phyloP scores from a whole-genome alignment of 2,888 invertebrate species.

The Dusona sp. region DNA sequence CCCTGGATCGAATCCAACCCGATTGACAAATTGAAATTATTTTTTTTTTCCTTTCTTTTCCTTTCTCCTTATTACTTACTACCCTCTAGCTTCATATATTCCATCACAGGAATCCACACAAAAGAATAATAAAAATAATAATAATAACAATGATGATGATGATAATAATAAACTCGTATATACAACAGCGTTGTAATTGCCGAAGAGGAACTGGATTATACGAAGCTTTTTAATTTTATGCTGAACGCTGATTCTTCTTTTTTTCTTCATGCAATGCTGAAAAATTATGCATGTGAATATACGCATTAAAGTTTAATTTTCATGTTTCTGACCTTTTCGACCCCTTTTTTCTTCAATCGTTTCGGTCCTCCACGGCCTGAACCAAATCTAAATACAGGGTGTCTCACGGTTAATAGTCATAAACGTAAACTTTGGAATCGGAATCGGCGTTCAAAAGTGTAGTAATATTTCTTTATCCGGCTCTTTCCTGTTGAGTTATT shows the following conservation, averaged over 20 bases:
- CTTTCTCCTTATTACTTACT: too few relatives aligned
- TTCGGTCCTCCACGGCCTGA: neutral
- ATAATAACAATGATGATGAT: conserved; percentile 53
- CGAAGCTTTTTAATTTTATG: conserved; percentile 21
- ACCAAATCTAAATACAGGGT: neutral
- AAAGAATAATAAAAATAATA: too few relatives aligned
- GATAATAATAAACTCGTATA: conserved; percentile 37
- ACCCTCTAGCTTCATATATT: too few relatives aligned
- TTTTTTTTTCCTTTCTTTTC: too few relatives aligned
- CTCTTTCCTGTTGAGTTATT: neutral
- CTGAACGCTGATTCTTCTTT: conserved; percentile 3
- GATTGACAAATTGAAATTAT: too few relatives aligned
- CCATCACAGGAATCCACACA: too few relatives aligned
- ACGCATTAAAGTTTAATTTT: conserved; percentile 11
- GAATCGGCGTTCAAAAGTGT: too few relatives aligned
- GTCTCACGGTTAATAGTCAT: neutral
- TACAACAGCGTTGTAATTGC: conserved; percentile 52
- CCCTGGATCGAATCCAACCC: too few relatives aligned
- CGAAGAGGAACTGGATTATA: conserved; percentile 14
- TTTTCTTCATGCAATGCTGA: neutral
- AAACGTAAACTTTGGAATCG: neutral
- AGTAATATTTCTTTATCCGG: neutral
- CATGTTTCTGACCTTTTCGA: conserved; percentile 21
- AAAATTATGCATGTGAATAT: conserved; percentile 9
- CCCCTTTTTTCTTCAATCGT: conserved; percentile 8